A percentile compares a stretch with the other conserved stretches of the same genome.
Conservation (phyloP, 2,888 invertebrate species). For the Globia sparganii region DNA sequence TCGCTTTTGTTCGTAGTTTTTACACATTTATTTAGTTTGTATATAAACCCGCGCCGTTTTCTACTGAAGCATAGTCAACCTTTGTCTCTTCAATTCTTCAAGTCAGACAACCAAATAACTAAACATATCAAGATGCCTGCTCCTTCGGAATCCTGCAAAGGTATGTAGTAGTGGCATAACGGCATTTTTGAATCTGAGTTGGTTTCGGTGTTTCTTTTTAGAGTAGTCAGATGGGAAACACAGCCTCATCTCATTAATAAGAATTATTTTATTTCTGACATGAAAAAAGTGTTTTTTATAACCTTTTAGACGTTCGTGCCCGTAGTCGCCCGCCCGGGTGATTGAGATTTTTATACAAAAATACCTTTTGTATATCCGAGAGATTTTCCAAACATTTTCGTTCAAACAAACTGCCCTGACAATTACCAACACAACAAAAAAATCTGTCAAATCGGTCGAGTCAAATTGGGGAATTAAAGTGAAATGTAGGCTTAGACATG, state of each 20-base stretch:
- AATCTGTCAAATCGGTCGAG: not conserved
- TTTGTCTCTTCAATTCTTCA: constrained; percentile 36
- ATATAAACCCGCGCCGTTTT: constrained; percentile 54
- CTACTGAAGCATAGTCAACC: constrained; percentile 60
- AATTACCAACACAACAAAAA: too few species aligned
- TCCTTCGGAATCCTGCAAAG: constrained; percentile 90
- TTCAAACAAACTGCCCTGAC: not conserved
- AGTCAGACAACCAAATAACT: constrained; percentile 18
- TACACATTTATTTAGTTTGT: constrained; percentile 66
- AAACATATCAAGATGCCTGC: constrained; percentile 86
- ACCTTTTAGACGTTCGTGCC: not conserved
- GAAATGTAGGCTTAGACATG: not conserved
- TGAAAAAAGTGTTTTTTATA: not conserved
- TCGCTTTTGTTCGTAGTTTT: constrained; percentile 75
- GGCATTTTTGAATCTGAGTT: not conserved
- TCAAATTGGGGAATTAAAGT: not conserved
- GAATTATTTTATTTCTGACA: not conserved
- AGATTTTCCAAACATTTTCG: not conserved
- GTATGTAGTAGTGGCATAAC: constrained; percentile 73
- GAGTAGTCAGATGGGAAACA: not conserved
- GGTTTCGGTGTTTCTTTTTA: not conserved
- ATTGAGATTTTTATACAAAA: not conserved
- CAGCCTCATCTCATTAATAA: not conserved
- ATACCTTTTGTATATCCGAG: not conserved
- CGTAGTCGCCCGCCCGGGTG: not conserved